Base-by-base conservation (phyloP, 2,113 vertebrate species). In the Eleginops maclovinus region DNA sequence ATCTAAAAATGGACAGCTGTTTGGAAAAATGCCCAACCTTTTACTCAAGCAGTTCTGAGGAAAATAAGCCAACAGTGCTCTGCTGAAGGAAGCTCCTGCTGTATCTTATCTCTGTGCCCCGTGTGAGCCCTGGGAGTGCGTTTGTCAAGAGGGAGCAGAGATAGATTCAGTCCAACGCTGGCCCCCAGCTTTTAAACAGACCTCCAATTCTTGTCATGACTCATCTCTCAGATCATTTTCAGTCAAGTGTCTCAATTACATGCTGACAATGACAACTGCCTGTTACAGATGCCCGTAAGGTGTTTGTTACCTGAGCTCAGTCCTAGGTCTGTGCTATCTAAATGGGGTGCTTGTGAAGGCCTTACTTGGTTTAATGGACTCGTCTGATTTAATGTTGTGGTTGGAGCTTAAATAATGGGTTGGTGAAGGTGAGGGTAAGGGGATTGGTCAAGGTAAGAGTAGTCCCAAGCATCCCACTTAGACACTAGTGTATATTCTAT, bases 21-120 rank as follows among this genome's bases (percentile, higher is more conserved):
- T 62, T 47, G 21, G 24, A 67, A 73, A 22, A 65, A 65, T 43
- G 56, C 80, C 62, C n/a, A 82, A 89, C 75, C 86, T 89, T 46
- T 90, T 87, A 79, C 78, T 87, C 67, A 59, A 87, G 84, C 88
- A 91, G 81, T 90, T 93, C 88, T 93, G 88, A 89, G 84, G 89
- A 88, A 91, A 89, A 81, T 41, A 82, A 91, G 78, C 86, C 69
- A 89, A 86, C 87, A 83, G 82, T 89, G 87, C 85, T 89, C 74
- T 89, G 85, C 88, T 87, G 89, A 91, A 79, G 83, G 82, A 90
- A 87, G 66, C 84, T 83, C 82, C 67, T 80, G 88, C 84, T 90
- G 78, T 84, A 89, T 87, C 87, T 90, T 68, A 90, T 88, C 88
- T 90, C 89, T 90, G 89, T 83, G 21, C 70, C 78, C 89, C 3